Evolutionary conservation across 2,797 vertebrate genomes (phyloP), one percentile per base, ranked within the genome.

Genomic region (Hipposideros larvatus): DNA sequence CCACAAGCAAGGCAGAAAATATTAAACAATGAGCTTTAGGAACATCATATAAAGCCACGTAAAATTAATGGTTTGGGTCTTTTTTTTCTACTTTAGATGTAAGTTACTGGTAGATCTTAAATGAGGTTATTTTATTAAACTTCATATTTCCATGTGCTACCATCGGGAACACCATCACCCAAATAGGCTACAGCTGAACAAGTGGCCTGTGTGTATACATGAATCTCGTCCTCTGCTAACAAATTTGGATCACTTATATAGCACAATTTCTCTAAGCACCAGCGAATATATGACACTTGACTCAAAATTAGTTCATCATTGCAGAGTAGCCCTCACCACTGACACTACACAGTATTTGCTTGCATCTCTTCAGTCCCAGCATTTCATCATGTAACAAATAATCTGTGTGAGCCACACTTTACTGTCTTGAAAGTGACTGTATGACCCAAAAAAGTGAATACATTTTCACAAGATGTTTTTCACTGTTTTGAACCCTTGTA

Each of bases 11-110:
- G 53, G 75, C 0, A 53, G 34, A 94, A 79, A 87, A 63, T 74
- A 79, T 43, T 91, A 84, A 82, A 91, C 43, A 71, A 13, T 19
- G 34, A 91, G 22, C 68, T 96, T 89, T 78, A 83, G 22, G 24
- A 68, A 75, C 43, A 51, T 21, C 48, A 84, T 48, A 46, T 21
- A 65, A 85, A 74, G n/a, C 28, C n/a, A 43, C 8, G 3, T 51
- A 63, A 16, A 71, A 63, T 79, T 46, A 37, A 79, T 37, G 11
- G 37, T 51, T 85, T 75, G n/a, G 65, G n/a, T n/a, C 11, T 75
- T 51, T 96, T 80, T 41, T 24, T 31, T 71, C 53, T 34, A 66
- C 57, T 77, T 95, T 13, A 73, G 77, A 80, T 55, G 31, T 43
- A 68, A 79, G 5, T 22, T 63, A 37, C 7, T 55, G 18, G 18